Percentiles rank a stretch among this genome's conserved stretches.
These are phyloP conservation scores for Xenus cinereus DNA, from an alignment of 2,113 vertebrate species.

Conservation along the genomic window DNA sequence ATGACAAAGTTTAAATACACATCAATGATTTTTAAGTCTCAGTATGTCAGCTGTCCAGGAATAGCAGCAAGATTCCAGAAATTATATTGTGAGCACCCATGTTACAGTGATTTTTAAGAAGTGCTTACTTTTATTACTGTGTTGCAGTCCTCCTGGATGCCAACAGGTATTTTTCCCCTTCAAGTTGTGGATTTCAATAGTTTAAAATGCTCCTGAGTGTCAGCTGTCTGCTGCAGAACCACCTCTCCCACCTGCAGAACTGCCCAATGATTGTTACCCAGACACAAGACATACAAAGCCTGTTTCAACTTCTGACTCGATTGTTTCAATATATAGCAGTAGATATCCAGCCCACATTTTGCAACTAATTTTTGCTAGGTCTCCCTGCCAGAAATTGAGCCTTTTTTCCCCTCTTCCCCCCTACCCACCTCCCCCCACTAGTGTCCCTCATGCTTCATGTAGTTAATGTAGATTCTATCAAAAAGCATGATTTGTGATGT, in stretches of 20 bases:
- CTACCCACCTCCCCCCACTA: neutral
- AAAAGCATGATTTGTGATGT: slow-evolving; percentile 72
- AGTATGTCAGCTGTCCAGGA: neutral
- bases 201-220: neutral
- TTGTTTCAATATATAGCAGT: neutral
- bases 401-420: neutral
- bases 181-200: neutral
- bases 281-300: neutral
- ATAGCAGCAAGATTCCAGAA: neutral
- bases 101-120: neutral
- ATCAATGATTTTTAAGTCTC: neutral
- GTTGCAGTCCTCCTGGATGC: neutral
- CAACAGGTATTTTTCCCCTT: neutral
- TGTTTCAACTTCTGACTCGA: neutral
- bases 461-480: slow-evolving; percentile 68
- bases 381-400: neutral
- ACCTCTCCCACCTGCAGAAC: neutral
- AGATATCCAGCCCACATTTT: neutral
- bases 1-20: neutral
- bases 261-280: neutral
- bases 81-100: neutral
- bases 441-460: slow-evolving; percentile 23
- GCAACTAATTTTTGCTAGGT: neutral
- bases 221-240: neutral
- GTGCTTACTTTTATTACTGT: neutral